Percentiles rank a stretch among this genome's conserved stretches.
Evolutionary conservation across 2,797 vertebrate genomes (phyloP).

Genomic region (Sylvilagus floridanus): DNA sequence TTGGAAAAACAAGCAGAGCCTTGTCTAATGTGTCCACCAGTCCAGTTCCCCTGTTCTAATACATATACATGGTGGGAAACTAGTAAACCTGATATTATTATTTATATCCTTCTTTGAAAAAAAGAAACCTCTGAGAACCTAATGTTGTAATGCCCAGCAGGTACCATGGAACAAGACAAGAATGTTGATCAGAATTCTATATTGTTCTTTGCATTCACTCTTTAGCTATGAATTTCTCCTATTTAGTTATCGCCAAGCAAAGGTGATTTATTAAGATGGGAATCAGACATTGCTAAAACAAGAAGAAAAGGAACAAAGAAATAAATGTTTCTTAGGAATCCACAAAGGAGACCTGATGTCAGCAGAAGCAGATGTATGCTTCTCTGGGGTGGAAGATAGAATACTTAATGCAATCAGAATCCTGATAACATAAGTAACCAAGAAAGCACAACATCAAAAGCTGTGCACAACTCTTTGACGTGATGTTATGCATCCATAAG

Average conservation of each 20-base stretch:
- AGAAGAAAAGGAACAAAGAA: slow-evolving; percentile 77
- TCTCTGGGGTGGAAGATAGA: slow-evolving; percentile 70
- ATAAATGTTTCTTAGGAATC: slow-evolving; percentile 78
- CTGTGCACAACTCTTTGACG: slow-evolving; percentile 33
- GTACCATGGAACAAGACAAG: background rate
- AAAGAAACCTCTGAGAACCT: background rate
- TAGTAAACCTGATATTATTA: background rate
- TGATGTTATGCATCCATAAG: background rate
- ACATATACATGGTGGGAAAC: background rate
- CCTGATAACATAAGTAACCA: slow-evolving; percentile 47
- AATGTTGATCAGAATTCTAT: slow-evolving; percentile 19
- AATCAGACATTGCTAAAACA: slow-evolving; percentile 80
- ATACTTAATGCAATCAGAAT: slow-evolving; percentile 79
- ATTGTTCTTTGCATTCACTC: slow-evolving; percentile 36
- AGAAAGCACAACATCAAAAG: slow-evolving; percentile 32
- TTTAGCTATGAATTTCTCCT: slow-evolving; percentile 63
- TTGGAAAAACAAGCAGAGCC: background rate
- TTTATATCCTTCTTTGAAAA: slow-evolving; percentile 20
- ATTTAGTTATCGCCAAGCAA: slow-evolving; percentile 74
- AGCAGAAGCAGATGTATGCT: slow-evolving; percentile 79
- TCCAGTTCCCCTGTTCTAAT: background rate
- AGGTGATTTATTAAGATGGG: slow-evolving; percentile 83
- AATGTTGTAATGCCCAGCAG: background rate
- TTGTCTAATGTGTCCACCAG: background rate
- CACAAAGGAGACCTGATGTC: slow-evolving; percentile 82